Conservation (phyloP, 2,797 vertebrate species). For the Melanotaenia parkinsoni region DNA sequence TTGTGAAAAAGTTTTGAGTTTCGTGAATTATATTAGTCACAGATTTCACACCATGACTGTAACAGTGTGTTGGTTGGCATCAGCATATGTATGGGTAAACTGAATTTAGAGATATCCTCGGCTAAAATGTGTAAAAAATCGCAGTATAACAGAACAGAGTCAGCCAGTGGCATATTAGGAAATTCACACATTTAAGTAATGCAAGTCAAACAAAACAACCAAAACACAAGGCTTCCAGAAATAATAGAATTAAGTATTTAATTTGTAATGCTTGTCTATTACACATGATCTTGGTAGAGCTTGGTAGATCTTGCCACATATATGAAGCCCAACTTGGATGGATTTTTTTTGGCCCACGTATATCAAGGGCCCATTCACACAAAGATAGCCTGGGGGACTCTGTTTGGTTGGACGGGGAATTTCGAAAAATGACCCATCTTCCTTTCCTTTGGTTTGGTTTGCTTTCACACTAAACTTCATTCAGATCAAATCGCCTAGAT, state of each 20-base stretch:
- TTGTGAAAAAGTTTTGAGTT: not conserved
- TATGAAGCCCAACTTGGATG: not conserved
- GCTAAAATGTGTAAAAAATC: constrained; percentile 23
- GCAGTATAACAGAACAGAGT: constrained; percentile 10
- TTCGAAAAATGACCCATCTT: too few species aligned
- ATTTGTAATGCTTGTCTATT: constrained; percentile 14
- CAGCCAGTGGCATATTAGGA: not conserved
- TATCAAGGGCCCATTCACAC: not conserved
- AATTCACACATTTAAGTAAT: constrained; percentile 17
- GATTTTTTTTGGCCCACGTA: constrained; percentile 3
- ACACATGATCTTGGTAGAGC: constrained; percentile 8
- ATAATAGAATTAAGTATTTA: constrained; percentile 3
- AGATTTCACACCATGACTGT: constrained; percentile 23
- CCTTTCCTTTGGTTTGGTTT: too few species aligned
- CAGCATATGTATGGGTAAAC: not conserved
- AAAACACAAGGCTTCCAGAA: constrained; percentile 4
- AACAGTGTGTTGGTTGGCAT: constrained; percentile 23
- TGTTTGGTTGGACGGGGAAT: too few species aligned
- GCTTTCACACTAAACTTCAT: too few species aligned
- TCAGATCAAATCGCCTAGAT: too few species aligned
- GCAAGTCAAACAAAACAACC: not conserved
- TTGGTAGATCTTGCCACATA: not conserved
- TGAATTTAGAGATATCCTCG: constrained; percentile 10
- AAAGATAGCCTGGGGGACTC: too few species aligned
- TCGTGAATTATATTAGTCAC: constrained; percentile 10